Evolutionary conservation across 2,797 vertebrate genomes (phyloP).

Genomic region (Anguilla marmorata): DNA sequence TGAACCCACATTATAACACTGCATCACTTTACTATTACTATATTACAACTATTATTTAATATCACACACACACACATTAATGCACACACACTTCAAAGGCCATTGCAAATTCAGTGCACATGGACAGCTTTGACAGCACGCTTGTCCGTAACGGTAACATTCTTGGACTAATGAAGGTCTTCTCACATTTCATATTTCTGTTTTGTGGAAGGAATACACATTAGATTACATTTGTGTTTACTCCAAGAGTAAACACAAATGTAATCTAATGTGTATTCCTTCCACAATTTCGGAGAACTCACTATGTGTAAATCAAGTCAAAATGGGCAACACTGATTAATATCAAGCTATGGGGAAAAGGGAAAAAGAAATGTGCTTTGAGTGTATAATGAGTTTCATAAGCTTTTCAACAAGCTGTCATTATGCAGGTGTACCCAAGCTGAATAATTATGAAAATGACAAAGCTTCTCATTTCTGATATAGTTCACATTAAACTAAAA

Average conservation of each 20-base stretch:
- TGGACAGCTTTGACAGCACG: not conserved
- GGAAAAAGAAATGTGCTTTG: not conserved
- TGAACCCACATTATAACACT: not conserved
- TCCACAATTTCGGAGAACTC: not conserved
- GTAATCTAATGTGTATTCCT: no score
- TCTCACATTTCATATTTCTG: not conserved
- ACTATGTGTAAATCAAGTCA: not conserved
- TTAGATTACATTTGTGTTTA: not conserved
- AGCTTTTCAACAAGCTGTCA: not conserved
- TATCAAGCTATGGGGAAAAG: not conserved
- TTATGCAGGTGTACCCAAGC: not conserved
- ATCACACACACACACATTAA: not conserved
- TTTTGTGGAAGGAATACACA: not conserved
- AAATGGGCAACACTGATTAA: not conserved
- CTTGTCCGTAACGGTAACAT: not conserved
- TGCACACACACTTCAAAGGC: not conserved
- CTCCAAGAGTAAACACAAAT: no score
- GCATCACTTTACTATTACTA: not conserved
- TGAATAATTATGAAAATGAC: not conserved
- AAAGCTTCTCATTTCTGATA: not conserved
- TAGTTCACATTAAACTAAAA: not conserved
- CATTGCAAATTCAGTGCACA: not conserved
- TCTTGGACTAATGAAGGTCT: not conserved
- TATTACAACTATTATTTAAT: not conserved
- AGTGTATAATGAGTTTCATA: not conserved